phyloP scores from a whole-genome alignment of 37 sponge, comb jelly and placozoan species.

The Geodia barretti region DNA sequence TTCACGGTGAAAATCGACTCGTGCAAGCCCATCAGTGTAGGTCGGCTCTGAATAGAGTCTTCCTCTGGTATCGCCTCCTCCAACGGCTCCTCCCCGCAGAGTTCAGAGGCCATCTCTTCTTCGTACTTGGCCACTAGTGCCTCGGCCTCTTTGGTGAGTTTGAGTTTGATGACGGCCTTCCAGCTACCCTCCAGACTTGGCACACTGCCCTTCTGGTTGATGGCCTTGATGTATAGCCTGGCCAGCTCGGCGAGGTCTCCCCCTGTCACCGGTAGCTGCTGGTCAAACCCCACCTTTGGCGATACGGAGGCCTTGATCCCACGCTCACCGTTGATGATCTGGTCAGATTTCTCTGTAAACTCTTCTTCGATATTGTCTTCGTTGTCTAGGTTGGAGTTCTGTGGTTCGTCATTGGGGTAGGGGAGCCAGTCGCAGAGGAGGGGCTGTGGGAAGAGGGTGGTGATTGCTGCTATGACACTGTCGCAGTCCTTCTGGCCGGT shows the following conservation, averaged over 20 bases:
- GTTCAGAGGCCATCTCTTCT: background rate
- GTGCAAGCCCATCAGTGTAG: background rate
- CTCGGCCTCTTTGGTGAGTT: background rate
- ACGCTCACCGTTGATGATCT: background rate
- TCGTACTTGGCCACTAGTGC: constrained; percentile 3
- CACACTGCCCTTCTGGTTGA: background rate
- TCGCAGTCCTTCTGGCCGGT: background rate
- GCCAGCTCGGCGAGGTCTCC: background rate
- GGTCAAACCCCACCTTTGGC: constrained; percentile 1
- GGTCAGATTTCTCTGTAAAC: background rate
- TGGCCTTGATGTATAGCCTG: background rate
- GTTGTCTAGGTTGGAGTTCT: background rate
- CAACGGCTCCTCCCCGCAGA: background rate
- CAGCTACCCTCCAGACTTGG: background rate
- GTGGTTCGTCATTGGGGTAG: background rate
- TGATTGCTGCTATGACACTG: background rate
- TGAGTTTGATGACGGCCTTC: background rate
- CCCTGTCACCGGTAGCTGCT: background rate
- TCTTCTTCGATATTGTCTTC: background rate
- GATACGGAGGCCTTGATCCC: background rate
- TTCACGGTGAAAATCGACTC: background rate
- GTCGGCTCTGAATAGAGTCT: background rate
- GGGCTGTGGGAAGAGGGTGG: constrained; percentile 7
- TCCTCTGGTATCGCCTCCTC: background rate
- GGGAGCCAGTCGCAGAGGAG: constrained; percentile 7